These are phyloP conservation scores for Trichogramma dendrolimi DNA, from an alignment of 2,888 invertebrate species.

Conservation along the genomic window DNA sequence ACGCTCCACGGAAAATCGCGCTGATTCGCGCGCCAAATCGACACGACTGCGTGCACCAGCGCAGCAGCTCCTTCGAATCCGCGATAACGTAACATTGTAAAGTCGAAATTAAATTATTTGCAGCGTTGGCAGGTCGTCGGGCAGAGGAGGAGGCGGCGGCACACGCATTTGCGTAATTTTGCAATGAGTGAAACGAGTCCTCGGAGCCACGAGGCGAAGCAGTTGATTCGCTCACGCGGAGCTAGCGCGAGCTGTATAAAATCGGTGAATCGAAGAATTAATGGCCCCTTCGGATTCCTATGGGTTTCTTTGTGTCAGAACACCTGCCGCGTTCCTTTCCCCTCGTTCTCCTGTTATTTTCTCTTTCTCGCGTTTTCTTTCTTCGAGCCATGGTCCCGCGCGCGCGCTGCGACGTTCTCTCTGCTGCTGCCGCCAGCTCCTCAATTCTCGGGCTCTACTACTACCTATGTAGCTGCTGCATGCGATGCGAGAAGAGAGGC, in stretches of 20 bases:
- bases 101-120: background rate
- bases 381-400: slow-evolving; percentile 26
- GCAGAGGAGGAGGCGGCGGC: background rate
- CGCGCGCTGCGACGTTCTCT: background rate
- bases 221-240: too few species aligned
- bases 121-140: background rate
- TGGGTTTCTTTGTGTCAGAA: slow-evolving; percentile 45
- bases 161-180: background rate
- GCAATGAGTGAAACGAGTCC: too few species aligned
- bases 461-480: slow-evolving; percentile 18
- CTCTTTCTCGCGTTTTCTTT: slow-evolving; percentile 18
- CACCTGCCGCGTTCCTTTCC: slow-evolving; percentile 44
- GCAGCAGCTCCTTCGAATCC: background rate
- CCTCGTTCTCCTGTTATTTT: slow-evolving; percentile 20
- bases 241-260: too few species aligned
- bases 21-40: too few species aligned
- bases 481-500: too few species aligned
- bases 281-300: slow-evolving; percentile 41
- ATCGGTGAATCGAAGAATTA: slow-evolving; percentile 19
- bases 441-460: slow-evolving; percentile 29
- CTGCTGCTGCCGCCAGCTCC: slow-evolving; percentile 1
- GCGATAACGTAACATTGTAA: background rate
- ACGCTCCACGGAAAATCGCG: slow-evolving; percentile 3
- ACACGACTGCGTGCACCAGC: background rate
- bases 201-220: too few species aligned